These are phyloP conservation scores for Paratilapia polleni DNA, from an alignment of 2,113 vertebrate species.

Conservation along the genomic window DNA sequence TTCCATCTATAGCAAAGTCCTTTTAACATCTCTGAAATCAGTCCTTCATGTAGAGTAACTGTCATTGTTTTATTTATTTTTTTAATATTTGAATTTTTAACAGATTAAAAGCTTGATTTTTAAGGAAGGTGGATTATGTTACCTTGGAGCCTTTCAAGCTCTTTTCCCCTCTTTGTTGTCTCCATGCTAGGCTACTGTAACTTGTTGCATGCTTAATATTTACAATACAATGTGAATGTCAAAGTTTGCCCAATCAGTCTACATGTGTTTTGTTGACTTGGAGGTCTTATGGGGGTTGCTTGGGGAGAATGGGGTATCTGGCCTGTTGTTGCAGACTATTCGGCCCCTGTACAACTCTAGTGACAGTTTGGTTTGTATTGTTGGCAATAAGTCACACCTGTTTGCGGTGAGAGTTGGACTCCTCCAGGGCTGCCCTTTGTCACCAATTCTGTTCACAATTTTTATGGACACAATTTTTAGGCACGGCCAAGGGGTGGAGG, in stretches of 20 bases:
- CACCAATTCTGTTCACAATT: background rate
- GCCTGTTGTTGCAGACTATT: too few relatives aligned
- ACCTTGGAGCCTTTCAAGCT: background rate
- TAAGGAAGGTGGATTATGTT: background rate
- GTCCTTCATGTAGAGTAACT: background rate
- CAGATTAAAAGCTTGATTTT: background rate
- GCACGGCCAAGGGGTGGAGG: background rate
- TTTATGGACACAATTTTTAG: background rate
- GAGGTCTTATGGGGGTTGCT: too few relatives aligned
- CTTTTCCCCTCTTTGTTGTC: background rate
- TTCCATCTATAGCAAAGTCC: background rate
- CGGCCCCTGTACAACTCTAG: too few relatives aligned
- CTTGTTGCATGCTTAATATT: background rate
- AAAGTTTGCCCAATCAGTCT: background rate
- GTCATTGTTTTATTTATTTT: too few relatives aligned
- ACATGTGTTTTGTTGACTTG: background rate
- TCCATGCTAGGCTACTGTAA: background rate
- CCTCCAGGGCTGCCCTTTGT: background rate
- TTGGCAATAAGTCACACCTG: background rate
- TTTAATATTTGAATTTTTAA: background rate
- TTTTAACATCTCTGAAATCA: background rate
- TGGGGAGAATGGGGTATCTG: too few relatives aligned
- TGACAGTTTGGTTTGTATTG: too few relatives aligned
- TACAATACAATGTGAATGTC: background rate
- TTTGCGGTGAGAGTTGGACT: background rate